Base-by-base conservation (phyloP, 2,888 invertebrate genomes). In the Harmothoe impar region DNA sequence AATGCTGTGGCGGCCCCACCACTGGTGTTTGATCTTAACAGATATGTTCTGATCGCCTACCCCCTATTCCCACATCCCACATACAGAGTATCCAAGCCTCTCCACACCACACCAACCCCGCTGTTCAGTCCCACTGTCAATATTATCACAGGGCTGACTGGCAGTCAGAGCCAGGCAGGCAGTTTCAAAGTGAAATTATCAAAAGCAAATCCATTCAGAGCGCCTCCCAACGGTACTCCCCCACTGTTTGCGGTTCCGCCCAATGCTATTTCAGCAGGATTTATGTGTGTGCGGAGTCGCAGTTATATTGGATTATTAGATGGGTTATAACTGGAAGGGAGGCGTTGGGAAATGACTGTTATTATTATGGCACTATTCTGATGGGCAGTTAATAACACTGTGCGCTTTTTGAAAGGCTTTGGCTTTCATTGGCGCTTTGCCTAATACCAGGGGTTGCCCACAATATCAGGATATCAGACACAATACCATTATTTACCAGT, bases 141-240 rank as follows among this genome's bases (percentile, higher is more conserved):
- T 29, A 72, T 72, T 72, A 72, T 12, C 72, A 72, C 15, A 25
- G 72, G 72, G 29, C 29, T 23, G 72, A 20, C 62, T 29, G 72
- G 72, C 15, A 25, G 72, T 25, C 7, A 17, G 29, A 5, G 62
- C 62, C 62, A 62, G 10, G n/a, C 54, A 52, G 54, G 20, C 62
- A 62, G 62, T 62, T 62, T 62, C 62, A 62, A 62, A 62, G 62
- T 62, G 62, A n/a, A 62, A 62, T 62, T 62, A 62, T 62, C 62
- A 62, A 62, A 62, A 62, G 62, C 62, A 62, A 62, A 62, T n/a
- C 23, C n/a, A 62, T n/a, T 43, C 43, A 43, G 43, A 43, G 43
- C 43, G 10, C 62, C 23, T 62, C 62, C 23, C 62, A 62, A n/a
- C 20, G 62, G 62, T 3, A 20, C 23, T 62, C 20, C 7, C 12